Conservation (phyloP, 2,888 invertebrate genomes). For the Quadriops clusia region DNA sequence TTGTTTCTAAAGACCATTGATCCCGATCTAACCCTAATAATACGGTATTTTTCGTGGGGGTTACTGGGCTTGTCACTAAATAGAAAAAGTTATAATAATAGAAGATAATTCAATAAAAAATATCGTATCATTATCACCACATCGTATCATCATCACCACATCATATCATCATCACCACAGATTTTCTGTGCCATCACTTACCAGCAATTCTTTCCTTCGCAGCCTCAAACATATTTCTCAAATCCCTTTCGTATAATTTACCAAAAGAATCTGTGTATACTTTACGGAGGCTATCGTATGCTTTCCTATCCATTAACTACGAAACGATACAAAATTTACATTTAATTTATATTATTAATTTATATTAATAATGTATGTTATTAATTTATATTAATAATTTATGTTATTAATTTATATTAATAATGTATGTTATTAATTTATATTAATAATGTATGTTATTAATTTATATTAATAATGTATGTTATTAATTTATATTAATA, state of each 20-base stretch:
- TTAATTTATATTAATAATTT: too few species aligned
- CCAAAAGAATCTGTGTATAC: constrained; percentile 75
- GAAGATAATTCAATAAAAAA: constrained; percentile 4
- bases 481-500: too few species aligned
- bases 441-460: too few species aligned
- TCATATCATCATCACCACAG: neutral
- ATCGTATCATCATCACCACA: neutral
- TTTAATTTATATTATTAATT: too few species aligned
- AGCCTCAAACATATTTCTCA: constrained; percentile 64
- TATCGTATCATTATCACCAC: constrained; percentile 1
- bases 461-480: too few species aligned
- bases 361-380: too few species aligned
- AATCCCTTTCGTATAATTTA: constrained; percentile 80
- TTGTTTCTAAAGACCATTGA: constrained; percentile 50
- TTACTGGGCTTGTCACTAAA: constrained; percentile 19
- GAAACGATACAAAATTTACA: constrained; percentile 9
- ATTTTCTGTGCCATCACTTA: constrained; percentile 12
- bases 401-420: too few species aligned
- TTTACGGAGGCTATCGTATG: constrained; percentile 68
- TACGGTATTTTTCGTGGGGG: constrained; percentile 26
- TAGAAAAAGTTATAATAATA: constrained; percentile 1
- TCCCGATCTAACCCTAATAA: constrained; percentile 51
- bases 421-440: too few species aligned
- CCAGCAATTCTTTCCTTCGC: constrained; percentile 45
- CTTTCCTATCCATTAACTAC: constrained; percentile 62